Base-by-base conservation (phyloP, 1,140 invertebrate species). In the Andricus grossulariae region DNA sequence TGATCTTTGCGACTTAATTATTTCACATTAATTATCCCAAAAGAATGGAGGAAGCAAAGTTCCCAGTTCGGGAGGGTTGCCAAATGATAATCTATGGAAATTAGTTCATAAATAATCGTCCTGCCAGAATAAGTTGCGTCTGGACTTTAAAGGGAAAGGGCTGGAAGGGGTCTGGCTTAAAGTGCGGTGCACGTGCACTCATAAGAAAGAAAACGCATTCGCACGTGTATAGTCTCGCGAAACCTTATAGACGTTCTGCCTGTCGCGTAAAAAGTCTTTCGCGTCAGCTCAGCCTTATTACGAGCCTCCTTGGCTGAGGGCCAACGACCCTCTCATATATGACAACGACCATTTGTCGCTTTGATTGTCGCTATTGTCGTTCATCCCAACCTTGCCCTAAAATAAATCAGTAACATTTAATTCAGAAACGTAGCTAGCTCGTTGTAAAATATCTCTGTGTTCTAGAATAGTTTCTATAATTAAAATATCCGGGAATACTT, bases 21-120 rank as follows among this genome's bases (percentile, higher is more conserved):
- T 32, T 66, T 13, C 60, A n/a, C 13, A 66, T 66, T 66, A 66
- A 39, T 66, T 66, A 66, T 66, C 60, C 60, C 4, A 25, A 66
- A 66, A 66, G 32, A 66, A 66, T 66, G 60, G 39, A 32, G 21
- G 25, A 25, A 57, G 57, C 16, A 39, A 66, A 66, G 60, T 66
- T 39, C 21, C n/a, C 25, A 66, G 60, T 66, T 66, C n/a, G 60
- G 60, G 25, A 45, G 60, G 39, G 15, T 66, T 66, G 60, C 60
- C 60, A 66, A 66, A 66, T 66, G 60, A 66, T 66, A 66, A 66
- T 66, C 60, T 66, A 66, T 66, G 60, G 60, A 66, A 66, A 66
- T 66, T 66, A 66, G 60, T 66, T 66, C 60, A 66, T 66, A 66
- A 66, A 66, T 66, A 66, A 66, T 45, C 60, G 60, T 16, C 25